Percentiles rank a stretch among this genome's conserved stretches.
phyloP scores from a whole-genome alignment of 2,888 invertebrate genomes.

The Prostheceraeus crozeri region DNA sequence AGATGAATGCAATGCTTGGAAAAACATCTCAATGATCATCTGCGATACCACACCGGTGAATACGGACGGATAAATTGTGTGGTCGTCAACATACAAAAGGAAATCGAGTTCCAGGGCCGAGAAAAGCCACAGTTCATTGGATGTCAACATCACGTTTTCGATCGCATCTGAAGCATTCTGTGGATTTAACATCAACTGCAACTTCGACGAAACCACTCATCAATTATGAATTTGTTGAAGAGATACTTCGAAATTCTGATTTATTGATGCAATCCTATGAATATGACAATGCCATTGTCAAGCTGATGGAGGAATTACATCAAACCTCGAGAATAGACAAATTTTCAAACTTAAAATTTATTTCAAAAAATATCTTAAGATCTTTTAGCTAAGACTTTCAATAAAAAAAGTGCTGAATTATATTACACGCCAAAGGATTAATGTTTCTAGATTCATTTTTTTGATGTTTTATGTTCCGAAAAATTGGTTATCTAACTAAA shows the following conservation, averaged over 20 bases:
- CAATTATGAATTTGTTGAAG: background rate
- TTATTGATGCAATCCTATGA: too few species aligned
- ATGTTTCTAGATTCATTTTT: too few species aligned
- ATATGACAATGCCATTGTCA: too few species aligned
- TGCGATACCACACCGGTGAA: background rate
- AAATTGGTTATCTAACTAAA: too few species aligned
- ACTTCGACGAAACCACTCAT: background rate
- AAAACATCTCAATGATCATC: slow-evolving; percentile 10
- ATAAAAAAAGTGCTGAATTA: too few species aligned
- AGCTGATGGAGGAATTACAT: background rate
- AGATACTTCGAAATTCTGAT: background rate
- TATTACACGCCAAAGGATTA: too few species aligned
- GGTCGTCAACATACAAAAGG: background rate
- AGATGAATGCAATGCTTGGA: background rate
- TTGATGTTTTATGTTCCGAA: too few species aligned
- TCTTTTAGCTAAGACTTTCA: too few species aligned
- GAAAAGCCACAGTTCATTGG: background rate
- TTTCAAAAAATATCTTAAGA: too few species aligned
- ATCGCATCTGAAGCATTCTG: background rate
- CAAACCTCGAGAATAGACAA: background rate
- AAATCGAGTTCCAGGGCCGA: too few species aligned
- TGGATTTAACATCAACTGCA: background rate
- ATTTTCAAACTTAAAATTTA: slow-evolving; percentile 4
- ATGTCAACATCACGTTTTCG: slow-evolving; percentile 6
- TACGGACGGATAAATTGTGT: background rate